Base-by-base conservation (phyloP, 2,797 vertebrate genomes). In the Echeneis naucrates region DNA sequence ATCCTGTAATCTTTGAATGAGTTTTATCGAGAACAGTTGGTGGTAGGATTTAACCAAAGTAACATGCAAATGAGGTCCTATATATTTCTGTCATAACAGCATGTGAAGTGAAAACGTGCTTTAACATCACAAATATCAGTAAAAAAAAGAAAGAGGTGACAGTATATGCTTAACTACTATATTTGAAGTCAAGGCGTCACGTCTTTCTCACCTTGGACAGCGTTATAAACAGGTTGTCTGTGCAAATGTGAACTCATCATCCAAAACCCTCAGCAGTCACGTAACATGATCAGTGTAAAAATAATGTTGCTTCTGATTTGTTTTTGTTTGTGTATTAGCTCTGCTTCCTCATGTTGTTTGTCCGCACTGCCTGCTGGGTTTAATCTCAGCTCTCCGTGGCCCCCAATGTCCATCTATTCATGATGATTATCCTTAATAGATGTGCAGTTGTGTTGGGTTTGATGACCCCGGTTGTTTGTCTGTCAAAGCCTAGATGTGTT, bases 401-500 rank as follows among this genome's bases (percentile, higher is more conserved):
- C 48, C 38, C 42, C 48, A 47, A 9, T 79, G 83, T 87, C 87
- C 86, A 83, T 87, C 80, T 70, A 78, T 79, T 86, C 76, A 55
- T 10, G 0, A 32, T 87, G 72, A 91, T 92, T 88, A 85, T 65
- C 66, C 35, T 30, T 88, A 86, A 89, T 87, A 84, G 64, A 87
- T 82, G 77, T 74, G 81, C 85, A 69, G 80, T 76, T 76, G 61
- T 66, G 14, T 73, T 78, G 70, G 60, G 72, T 79, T 80, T 80
- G 50, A 76, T 80, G 75, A 78, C 70, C 61, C 65, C 59, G 40
- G 40, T 68, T 84, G 77, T 84, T 88, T 87, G 76, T 83, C n/a
- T 85, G 75, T 60, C 80, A 66, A 77, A 82, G 56, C 51, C 67
- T 44, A 19, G 17, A 76, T 69, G 21, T 4, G 0, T 68, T 75